A percentile compares a stretch with the other conserved stretches of the same genome.
Evolutionary conservation across 2,888 invertebrate species (phyloP).

Genomic region (Andrena marginata): DNA sequence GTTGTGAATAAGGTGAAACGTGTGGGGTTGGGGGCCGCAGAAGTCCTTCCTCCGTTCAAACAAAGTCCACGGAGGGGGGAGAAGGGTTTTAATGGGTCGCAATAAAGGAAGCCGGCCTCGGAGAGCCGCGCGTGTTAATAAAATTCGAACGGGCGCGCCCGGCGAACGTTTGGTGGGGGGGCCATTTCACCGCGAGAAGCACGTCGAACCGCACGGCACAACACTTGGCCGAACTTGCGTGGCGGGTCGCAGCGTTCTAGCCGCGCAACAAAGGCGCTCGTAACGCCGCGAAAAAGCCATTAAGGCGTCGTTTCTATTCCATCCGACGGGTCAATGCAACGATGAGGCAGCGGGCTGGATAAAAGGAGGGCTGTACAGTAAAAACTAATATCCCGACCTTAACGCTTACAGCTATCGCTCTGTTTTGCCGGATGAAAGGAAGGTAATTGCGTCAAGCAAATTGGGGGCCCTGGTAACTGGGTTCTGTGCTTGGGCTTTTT

Average conservation of each 20-base stretch:
- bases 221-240: constrained; percentile 6
- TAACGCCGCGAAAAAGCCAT: constrained; percentile 54
- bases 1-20: background rate
- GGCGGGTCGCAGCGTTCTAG: constrained; percentile 3
- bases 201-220: background rate
- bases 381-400: constrained; percentile 61
- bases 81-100: background rate
- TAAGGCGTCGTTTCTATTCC: constrained; percentile 59
- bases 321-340: constrained; percentile 40
- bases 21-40: background rate
- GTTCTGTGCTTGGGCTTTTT: background rate
- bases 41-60: constrained; percentile 1
- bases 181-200: constrained; percentile 23
- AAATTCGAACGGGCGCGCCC: constrained; percentile 31
- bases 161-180: background rate
- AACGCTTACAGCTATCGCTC: constrained; percentile 47
- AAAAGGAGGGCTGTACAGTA: constrained; percentile 45
- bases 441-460: constrained; percentile 57
- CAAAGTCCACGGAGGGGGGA: background rate
- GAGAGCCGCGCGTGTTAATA: constrained; percentile 24
- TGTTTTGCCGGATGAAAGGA: constrained; percentile 28
- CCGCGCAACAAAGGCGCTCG: constrained; percentile 42
- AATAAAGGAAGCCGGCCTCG: background rate
- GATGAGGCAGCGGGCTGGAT: constrained; percentile 18
- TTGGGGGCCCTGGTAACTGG: constrained; percentile 26